Evolutionary conservation across 2,888 invertebrate genomes (phyloP).

Genomic region (Drosophila paramelanica): DNA sequence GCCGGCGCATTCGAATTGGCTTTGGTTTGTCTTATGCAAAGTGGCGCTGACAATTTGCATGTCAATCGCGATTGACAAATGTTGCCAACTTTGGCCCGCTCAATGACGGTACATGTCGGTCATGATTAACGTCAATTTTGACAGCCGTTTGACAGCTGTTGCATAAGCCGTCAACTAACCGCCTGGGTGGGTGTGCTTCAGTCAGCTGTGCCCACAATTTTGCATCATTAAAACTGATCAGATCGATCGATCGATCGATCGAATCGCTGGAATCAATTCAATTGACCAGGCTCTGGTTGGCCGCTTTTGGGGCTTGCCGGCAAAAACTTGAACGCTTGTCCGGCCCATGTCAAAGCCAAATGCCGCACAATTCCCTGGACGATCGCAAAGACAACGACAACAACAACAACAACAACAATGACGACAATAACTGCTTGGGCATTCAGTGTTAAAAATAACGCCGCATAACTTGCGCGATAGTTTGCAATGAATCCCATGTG

Average conservation of each 20-base stretch:
- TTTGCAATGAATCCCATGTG: constrained; percentile 62
- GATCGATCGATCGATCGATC: constrained; percentile 23
- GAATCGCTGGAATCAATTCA: constrained; percentile 19
- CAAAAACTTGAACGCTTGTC: constrained; percentile 42
- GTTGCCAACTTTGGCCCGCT: constrained; percentile 76
- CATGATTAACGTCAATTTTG: constrained; percentile 74
- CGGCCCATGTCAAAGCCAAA: constrained; percentile 71
- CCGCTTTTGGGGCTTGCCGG: constrained; percentile 56
- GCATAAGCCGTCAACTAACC: constrained; percentile 63
- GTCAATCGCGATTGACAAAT: constrained; percentile 79
- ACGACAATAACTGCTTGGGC: constrained; percentile 42
- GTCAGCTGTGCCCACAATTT: constrained; percentile 42
- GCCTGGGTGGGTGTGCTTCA: constrained; percentile 58
- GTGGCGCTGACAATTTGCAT: constrained; percentile 79
- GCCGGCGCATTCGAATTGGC: constrained; percentile 25
- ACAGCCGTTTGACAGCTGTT: constrained; percentile 75
- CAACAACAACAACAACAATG: neutral
- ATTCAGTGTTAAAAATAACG: constrained; percentile 79
- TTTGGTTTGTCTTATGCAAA: constrained; percentile 53
- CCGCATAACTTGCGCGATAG: constrained; percentile 71
- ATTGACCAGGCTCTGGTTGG: constrained; percentile 21
- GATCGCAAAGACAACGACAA: constrained; percentile 42
- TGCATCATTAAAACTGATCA: constrained; percentile 68
- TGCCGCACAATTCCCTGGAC: constrained; percentile 71
- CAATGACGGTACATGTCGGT: constrained; percentile 69